Conservation (phyloP, 1,140 invertebrate species). For the Parasteatoda tepidariorum region DNA sequence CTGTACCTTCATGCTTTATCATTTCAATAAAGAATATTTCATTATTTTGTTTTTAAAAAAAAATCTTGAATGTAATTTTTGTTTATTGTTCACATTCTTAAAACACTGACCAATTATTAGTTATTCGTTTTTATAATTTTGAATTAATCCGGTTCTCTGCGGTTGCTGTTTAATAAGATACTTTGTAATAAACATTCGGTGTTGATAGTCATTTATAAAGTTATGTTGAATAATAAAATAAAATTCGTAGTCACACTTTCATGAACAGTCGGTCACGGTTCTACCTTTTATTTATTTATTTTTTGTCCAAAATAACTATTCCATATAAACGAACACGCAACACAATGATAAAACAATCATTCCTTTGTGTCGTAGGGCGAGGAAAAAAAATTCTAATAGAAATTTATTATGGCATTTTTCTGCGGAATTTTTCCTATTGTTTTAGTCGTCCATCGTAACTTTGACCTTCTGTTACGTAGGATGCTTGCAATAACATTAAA, state of each 20-base stretch:
- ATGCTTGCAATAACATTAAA: constrained; percentile 12
- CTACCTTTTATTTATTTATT: not conserved
- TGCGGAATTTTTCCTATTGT: constrained; percentile 36
- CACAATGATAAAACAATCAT: constrained; percentile 26
- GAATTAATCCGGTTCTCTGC: too few species aligned
- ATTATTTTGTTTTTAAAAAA: too few species aligned
- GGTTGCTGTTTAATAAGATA: too few species aligned
- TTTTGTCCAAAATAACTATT: constrained; percentile 39
- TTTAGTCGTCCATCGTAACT: constrained; percentile 17
- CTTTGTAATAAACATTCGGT: too few species aligned
- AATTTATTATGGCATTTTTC: constrained; percentile 34
- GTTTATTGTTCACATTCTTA: too few species aligned
- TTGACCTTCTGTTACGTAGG: constrained; percentile 39
- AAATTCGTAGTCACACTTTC: not conserved
- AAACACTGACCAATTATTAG: too few species aligned
- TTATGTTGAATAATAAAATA: too few species aligned
- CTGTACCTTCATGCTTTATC: too few species aligned
- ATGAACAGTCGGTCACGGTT: constrained; percentile 13
- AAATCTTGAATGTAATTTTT: too few species aligned
- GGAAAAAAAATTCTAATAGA: not conserved
- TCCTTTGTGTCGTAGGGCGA: constrained; percentile 15
- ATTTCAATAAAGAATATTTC: too few species aligned
- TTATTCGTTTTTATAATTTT: too few species aligned
- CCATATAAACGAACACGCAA: constrained; percentile 20
- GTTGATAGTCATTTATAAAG: too few species aligned